A percentile compares a stretch with the other conserved stretches of the same genome.
phyloP scores from a whole-genome alignment of 2,113 vertebrate species.

The Lontra canadensis region DNA sequence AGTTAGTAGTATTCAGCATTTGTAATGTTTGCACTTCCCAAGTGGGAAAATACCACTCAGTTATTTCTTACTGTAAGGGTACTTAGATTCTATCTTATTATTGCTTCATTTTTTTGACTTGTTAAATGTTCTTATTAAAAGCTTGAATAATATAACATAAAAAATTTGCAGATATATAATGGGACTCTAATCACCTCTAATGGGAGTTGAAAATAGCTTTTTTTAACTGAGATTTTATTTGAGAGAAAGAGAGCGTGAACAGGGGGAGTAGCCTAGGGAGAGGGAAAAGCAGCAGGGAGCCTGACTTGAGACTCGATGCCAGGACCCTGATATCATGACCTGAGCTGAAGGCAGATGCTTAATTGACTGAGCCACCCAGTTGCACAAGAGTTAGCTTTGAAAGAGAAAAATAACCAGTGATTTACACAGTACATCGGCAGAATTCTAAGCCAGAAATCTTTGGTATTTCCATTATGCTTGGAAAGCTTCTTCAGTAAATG shows the following conservation, averaged over 20 bases:
- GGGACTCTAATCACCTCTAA: not conserved
- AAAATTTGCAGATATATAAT: not conserved
- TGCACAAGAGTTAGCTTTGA: not conserved
- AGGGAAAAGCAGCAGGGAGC: not conserved
- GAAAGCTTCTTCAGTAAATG: not conserved
- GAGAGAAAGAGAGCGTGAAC: not conserved
- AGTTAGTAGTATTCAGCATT: not conserved
- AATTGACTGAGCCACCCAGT: not conserved
- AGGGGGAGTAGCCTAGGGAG: not conserved
- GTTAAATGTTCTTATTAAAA: not conserved
- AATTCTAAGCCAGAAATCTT: not conserved
- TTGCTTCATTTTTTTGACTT: not conserved
- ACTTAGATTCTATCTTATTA: not conserved
- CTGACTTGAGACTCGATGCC: not conserved
- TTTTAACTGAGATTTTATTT: no score
- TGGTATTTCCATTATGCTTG: not conserved
- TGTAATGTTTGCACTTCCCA: not conserved
- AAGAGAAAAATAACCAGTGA: slow-evolving; percentile 7
- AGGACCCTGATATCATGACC: not conserved
- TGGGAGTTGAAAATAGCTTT: not conserved
- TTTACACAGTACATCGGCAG: not conserved
- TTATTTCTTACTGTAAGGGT: not conserved
- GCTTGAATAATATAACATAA: not conserved
- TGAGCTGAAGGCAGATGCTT: not conserved
- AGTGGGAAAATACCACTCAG: not conserved